Base-by-base conservation (phyloP, 2,797 vertebrate genomes). In the Sitta carolinensis region DNA sequence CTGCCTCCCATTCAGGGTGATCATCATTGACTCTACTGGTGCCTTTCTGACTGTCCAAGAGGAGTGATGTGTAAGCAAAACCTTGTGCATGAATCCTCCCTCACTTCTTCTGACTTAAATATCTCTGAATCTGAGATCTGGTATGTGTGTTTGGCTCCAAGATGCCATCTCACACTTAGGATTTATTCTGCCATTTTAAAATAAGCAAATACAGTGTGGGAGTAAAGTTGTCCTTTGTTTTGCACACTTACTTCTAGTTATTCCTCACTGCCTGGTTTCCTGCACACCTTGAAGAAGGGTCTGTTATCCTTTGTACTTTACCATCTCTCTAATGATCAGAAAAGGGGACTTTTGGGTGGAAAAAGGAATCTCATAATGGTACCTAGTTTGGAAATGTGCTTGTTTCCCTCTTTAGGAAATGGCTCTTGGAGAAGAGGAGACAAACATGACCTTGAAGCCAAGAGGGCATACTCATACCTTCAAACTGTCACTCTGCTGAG, bases 391-490 rank as follows among this genome's bases (percentile, higher is more conserved):
- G 94, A 97, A 97, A 97, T 97, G 80, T 87, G 95, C 97, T 96
- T 87, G 69, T 96, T 97, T 94, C 76, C 94, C 93, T 94, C 89
- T 42, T 52, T 96, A 99, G 99, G 99, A 75, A 98, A 99, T 92
- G 99, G 99, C 51, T 99, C 99, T 1, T 99, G 99, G 99, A 98
- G 96, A 97, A 98, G 99, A 98, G 99, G 98, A 90, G 99, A 99
- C 97, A 98, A 98, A 95, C 96, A 98, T 26, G 99, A 99, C 96
- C 96, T 96, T 29, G 99, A 99, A 75, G 99, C 99, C 7, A 98
- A 98, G 92, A 98, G 98, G 93, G 99, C 99, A 2, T 99, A 98
- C 89, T 98, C 98, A 5, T 98, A 98, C 84, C 98, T 99, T 84
- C 99, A 99, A 92, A 99, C 98, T 1, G 89, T 99, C 93, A 99